Evolutionary conservation across 92 coral and sea anemone genomes (phyloP).

Genomic region (Plumapathes pennacea): DNA sequence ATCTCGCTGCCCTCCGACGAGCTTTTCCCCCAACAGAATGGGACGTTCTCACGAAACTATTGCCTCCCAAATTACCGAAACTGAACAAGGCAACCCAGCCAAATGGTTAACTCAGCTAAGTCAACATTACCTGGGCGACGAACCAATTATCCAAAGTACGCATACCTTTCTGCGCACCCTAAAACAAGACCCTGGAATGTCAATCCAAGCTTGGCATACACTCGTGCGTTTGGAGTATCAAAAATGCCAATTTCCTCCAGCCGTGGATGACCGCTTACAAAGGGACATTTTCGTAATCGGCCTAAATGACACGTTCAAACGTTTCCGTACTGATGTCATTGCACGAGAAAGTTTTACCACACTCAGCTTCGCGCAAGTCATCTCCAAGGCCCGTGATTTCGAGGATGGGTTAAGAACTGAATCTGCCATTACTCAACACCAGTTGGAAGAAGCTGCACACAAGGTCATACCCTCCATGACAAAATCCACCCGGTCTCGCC

Average conservation of each 20-base stretch:
- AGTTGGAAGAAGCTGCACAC: slow-evolving; percentile 37
- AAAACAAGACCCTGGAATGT: slow-evolving; percentile 61
- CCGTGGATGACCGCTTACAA: slow-evolving; percentile 47
- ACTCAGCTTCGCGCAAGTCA: slow-evolving; percentile 45
- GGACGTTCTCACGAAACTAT: neutral
- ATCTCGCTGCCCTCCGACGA: neutral
- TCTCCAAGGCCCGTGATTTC: slow-evolving; percentile 52
- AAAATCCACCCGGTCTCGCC: slow-evolving; percentile 3
- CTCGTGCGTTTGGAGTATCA: slow-evolving; percentile 51
- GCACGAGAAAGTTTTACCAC: slow-evolving; percentile 35
- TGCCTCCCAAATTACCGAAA: too few species aligned
- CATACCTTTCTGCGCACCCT: slow-evolving; percentile 42
- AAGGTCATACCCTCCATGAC: slow-evolving; percentile 32
- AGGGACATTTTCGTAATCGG: slow-evolving; percentile 61
- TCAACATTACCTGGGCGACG: slow-evolving; percentile 37
- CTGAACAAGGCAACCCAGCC: too few species aligned
- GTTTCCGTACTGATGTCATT: slow-evolving; percentile 49
- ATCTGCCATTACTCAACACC: slow-evolving; percentile 36
- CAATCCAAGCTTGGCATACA: slow-evolving; percentile 56
- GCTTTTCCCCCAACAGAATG: neutral
- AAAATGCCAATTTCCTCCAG: slow-evolving; percentile 45
- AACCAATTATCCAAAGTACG: slow-evolving; percentile 41
- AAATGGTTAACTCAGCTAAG: slow-evolving; percentile 37
- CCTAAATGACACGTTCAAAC: slow-evolving; percentile 51
- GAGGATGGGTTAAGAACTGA: slow-evolving; percentile 41